Evolutionary conservation across 2,113 vertebrate genomes (phyloP).

Genomic region (Atrichornis clamosus): DNA sequence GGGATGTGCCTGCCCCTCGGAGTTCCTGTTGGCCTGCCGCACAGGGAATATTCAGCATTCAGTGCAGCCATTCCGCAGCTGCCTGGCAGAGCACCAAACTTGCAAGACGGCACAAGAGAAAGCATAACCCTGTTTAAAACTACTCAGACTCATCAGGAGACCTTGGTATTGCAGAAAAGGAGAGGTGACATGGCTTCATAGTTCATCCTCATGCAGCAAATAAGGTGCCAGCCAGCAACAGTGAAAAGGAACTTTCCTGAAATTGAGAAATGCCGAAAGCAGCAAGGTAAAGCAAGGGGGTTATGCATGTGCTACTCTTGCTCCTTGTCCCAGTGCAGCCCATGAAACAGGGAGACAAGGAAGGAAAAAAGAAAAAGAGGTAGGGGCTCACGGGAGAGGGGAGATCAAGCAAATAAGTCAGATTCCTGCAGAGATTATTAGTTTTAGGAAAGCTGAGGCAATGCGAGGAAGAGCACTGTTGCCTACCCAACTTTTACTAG

Average conservation of each 20-base stretch:
- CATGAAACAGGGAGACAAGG: neutral
- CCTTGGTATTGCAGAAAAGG: neutral
- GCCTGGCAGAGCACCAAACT: slow-evolving; percentile 9
- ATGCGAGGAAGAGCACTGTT: neutral
- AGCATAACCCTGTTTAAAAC: neutral
- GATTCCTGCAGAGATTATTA: neutral
- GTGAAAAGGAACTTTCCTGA: neutral
- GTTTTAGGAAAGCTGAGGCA: neutral
- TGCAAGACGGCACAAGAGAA: neutral
- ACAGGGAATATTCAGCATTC: neutral
- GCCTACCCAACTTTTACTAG: neutral
- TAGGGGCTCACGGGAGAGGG: neutral
- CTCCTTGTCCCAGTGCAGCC: neutral
- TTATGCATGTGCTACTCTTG: neutral
- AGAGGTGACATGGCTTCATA: neutral
- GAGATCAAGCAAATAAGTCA: neutral
- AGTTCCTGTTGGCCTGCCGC: neutral
- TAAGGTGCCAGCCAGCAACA: neutral
- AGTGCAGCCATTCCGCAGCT: neutral
- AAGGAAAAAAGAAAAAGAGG: neutral
- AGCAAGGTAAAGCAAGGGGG: neutral
- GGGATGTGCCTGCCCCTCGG: neutral
- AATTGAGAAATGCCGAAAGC: neutral
- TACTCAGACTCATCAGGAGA: neutral
- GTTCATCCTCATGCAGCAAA: neutral